Evolutionary conservation across 1,140 invertebrate species (phyloP), one percentile per base, ranked within the genome.

Genomic region (Anastrepha obliqua): DNA sequence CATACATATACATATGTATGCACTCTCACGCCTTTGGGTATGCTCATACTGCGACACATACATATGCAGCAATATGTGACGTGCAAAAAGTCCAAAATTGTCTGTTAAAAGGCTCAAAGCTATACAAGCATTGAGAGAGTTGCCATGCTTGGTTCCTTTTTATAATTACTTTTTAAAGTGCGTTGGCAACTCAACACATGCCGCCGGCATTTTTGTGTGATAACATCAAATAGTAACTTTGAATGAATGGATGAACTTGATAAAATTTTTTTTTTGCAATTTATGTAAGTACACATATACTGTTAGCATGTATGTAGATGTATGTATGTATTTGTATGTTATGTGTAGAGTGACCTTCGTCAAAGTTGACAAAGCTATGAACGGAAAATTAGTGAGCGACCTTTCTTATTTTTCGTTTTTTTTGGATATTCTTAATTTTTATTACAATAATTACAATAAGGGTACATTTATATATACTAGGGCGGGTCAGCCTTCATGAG

Each of bases 1-100:
- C 67, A 13, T 74, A 3, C 67, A 74, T 15, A 42, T 42, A 74
- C 15, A 13, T 13, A 11, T 42, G 11, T 74, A 74, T 20, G 17
- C n/a, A 64, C n/a, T 8, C 29, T 29, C 29, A 1, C 3, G 39
- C 65, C 65, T 7, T 11, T 39, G 65, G 65, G 8, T 70, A 64
- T 64, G 62, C 62, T 20, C 62, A 64, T 64, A 20, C n/a, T 29
- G 29, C 29, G 6, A 64, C 62, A 8, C 60, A 62, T 62, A n/a
- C 60, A 62, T n/a, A 62, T 64, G 29, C 29, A 29, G 29, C 29
- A 0, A 29, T 29, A 29, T 74, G 39, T 42, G 70, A 42, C 44
- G 17, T 29, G 70, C 15, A 17, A 74, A 74, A 74, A n/a, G 70
- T 74, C 44, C 70, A 8, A 74, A 74, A 74, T 74, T 74, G 70